Evolutionary conservation across 2,797 vertebrate genomes (phyloP).

Genomic region (Gallinago solitaria): DNA sequence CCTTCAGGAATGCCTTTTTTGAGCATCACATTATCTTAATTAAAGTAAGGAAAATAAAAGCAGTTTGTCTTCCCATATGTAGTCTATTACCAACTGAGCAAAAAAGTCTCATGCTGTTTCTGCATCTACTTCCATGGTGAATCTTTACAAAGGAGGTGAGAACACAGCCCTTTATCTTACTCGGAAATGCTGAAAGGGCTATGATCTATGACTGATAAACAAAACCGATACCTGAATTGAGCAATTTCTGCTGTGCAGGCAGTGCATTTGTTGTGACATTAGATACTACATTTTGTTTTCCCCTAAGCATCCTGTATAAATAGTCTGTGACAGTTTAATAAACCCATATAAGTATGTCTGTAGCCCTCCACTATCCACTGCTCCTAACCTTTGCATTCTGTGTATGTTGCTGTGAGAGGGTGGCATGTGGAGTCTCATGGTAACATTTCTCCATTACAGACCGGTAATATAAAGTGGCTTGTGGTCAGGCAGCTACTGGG

Average conservation of each 20-base stretch:
- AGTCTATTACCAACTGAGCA: not conserved
- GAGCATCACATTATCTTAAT: not conserved
- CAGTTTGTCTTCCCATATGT: not conserved
- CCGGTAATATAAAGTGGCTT: not conserved
- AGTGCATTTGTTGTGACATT: not conserved
- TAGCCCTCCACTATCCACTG: not conserved
- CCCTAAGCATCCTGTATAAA: not conserved
- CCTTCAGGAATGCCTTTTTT: not conserved
- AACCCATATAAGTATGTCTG: not conserved
- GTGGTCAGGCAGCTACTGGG: not conserved
- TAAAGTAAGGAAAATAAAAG: not conserved
- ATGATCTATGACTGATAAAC: not conserved
- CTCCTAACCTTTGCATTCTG: not conserved
- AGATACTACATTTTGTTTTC: not conserved
- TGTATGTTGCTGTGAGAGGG: not conserved
- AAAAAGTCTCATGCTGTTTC: not conserved
- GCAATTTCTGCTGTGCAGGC: not conserved
- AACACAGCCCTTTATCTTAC: not conserved
- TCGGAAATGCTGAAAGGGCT: not conserved
- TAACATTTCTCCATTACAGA: not conserved
- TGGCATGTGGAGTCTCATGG: rapidly evolving
- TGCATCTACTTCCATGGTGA: not conserved
- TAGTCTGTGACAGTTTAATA: not conserved
- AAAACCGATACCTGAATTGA: not conserved
- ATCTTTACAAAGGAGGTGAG: not conserved